These are phyloP conservation scores for Noctua fimbriata DNA, from an alignment of 2,888 invertebrate species.

Conservation along the genomic window DNA sequence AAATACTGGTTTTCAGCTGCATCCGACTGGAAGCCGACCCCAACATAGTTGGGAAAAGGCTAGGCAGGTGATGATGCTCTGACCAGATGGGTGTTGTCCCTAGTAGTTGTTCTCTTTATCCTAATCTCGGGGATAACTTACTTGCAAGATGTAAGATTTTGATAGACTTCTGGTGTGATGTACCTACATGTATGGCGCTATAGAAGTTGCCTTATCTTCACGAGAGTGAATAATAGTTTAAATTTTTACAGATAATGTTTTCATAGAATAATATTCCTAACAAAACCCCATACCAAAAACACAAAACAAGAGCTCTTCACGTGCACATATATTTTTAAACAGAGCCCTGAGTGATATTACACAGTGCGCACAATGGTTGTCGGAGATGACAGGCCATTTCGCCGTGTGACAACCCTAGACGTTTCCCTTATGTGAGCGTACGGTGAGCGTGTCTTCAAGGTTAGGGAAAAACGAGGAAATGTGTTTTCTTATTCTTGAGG, in stretches of 20 bases:
- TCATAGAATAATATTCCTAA: background rate
- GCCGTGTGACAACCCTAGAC: slow-evolving; percentile 78
- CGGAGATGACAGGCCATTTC: slow-evolving; percentile 86
- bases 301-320: slow-evolving; percentile 51
- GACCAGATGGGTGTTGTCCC: background rate
- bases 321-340: slow-evolving; percentile 67
- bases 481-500: background rate
- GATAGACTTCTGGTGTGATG: no score
- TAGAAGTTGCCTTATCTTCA: background rate
- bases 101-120: background rate
- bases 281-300: background rate
- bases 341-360: slow-evolving; percentile 64
- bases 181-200: background rate
- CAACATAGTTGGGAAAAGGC: no score
- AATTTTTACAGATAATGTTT: background rate
- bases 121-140: background rate
- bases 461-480: background rate
- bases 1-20: no score
- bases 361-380: slow-evolving; percentile 73
- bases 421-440: slow-evolving; percentile 76
- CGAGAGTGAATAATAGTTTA: background rate
- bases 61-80: background rate
- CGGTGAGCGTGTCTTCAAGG: slow-evolving; percentile 56
- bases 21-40: no score
- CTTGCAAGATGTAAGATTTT: background rate